A percentile compares a stretch with the other conserved stretches of the same genome.
Evolutionary conservation across 2,113 vertebrate genomes (phyloP).

Genomic region (Aleadryas rufinucha): DNA sequence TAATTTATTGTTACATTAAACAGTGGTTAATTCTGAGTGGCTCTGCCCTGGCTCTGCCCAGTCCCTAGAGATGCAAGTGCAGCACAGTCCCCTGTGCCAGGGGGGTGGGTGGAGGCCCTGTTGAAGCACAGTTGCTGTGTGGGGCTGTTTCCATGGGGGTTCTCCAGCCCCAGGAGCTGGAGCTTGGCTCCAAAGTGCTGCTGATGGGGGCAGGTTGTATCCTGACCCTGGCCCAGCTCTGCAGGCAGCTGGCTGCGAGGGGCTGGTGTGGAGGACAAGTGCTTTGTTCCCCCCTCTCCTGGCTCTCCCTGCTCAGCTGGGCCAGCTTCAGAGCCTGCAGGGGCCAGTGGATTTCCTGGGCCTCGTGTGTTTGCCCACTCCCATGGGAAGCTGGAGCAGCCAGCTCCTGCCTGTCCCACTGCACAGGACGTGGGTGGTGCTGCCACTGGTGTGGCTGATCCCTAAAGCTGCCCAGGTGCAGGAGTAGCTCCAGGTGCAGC

Average conservation of each 20-base stretch:
- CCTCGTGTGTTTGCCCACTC: no score
- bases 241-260: neutral
- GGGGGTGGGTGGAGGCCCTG: neutral
- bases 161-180: rapidly evolving
- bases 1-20: constrained; percentile 41
- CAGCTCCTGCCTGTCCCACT: rapidly evolving
- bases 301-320: neutral
- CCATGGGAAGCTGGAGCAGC: rapidly evolving
- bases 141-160: rapidly evolving
- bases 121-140: no score
- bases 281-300: neutral
- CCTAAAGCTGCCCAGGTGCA: neutral
- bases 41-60: neutral
- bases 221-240: neutral
- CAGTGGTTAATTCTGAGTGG: neutral
- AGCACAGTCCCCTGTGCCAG: rapidly evolving
- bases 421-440: no score
- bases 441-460: rapidly evolving
- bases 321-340: neutral
- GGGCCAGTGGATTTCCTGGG: rapidly evolving
- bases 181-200: no score
- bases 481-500: neutral
- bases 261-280: no score
- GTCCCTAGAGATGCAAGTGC: rapidly evolving
- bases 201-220: rapidly evolving